Base-by-base conservation (phyloP, 2,113 vertebrate genomes). In the Saimiri boliviensis region DNA sequence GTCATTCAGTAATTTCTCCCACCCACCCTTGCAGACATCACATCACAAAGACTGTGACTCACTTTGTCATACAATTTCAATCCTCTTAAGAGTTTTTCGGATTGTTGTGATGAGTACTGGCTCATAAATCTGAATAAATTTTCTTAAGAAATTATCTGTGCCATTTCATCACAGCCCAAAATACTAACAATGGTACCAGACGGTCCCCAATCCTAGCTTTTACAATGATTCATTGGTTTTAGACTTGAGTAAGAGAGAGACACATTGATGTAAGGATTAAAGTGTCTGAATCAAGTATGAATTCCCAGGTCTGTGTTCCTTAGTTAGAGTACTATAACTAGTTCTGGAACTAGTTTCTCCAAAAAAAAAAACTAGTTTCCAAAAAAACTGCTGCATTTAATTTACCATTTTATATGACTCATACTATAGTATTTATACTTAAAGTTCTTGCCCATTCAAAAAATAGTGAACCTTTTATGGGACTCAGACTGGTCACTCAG, bases 21-120 rank as follows among this genome's bases (percentile, higher is more conserved):
- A 89, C 97, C 97, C 95, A 86, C n/a, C 66, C 85, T 37, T 52
- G 58, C 86, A 98, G 97, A 97, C 97, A 98, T 95, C 96, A 93
- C 97, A 97, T 97, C 96, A 98, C 97, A 96, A 97, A 97, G 86
- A 52, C 81, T 10, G 32, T 97, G 97, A 98, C 93, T 97, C 97
- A 98, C 49, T 87, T 27, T 58, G 93, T 66, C 85, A 54, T 32
- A 93, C 70, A 27, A 54, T 60, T 86, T 76, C 86, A 77, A 76
- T 40, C 89, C 93, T 95, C 87, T 63, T 23, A 66, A 40, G 83
- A 73, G 66, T n/a, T 96, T 86, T 87, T n/a, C 20, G 70, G 90
- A 92, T 91, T 83, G 63, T 60, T 66, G 54, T 83, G 60, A 94
- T 73, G 81, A 96, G 89, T 71, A 54, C 76, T 70, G 60, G 91